These are phyloP conservation scores for Cheilinus undulatus DNA, from an alignment of 2,113 vertebrate species.

Conservation along the genomic window DNA sequence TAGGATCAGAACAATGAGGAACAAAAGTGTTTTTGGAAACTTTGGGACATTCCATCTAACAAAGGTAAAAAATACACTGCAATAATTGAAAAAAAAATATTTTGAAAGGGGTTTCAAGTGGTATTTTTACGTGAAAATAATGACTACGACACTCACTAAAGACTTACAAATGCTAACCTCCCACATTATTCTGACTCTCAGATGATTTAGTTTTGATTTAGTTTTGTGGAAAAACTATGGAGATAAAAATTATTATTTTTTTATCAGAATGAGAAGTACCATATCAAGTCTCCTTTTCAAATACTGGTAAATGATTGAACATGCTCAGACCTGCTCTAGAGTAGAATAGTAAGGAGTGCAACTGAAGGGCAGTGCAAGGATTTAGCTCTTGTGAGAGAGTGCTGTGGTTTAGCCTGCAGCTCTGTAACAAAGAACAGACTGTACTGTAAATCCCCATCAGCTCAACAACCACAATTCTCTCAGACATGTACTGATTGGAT, in stretches of 20 bases:
- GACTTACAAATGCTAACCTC: too few relatives aligned
- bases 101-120: too few relatives aligned
- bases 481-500: slow-evolving; percentile 21
- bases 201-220: background rate
- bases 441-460: background rate
- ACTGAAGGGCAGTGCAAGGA: background rate
- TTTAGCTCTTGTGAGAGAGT: background rate
- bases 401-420: background rate
- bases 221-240: background rate
- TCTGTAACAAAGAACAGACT: background rate
- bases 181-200: background rate
- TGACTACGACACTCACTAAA: too few relatives aligned
- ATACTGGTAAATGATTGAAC: background rate
- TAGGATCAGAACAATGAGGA: too few relatives aligned
- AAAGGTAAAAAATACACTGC: too few relatives aligned
- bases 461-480: background rate
- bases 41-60: too few relatives aligned
- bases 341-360: background rate
- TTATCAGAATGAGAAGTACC: background rate
- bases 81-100: too few relatives aligned
- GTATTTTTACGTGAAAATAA: too few relatives aligned
- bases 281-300: background rate
- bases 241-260: background rate
- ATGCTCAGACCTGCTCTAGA: background rate
- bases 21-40: too few relatives aligned